These are phyloP conservation scores for Dolichoris vasculosae DNA, from an alignment of 1,140 invertebrate genomes.

Conservation along the genomic window DNA sequence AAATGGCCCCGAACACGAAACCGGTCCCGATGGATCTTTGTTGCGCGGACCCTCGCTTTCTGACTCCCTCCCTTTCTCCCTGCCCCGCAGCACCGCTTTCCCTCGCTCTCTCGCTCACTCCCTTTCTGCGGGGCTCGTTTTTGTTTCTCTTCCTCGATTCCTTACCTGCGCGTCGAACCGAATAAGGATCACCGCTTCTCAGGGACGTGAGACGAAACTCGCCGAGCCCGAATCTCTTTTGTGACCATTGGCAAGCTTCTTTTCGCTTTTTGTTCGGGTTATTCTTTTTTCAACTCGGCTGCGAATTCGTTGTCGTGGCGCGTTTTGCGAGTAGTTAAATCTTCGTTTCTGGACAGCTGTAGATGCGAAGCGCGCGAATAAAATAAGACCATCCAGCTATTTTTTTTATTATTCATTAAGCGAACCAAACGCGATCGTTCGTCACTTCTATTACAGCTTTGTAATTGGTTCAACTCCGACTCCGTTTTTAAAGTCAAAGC, in stretches of 20 bases:
- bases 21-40: constrained; percentile 74
- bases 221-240: neutral
- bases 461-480: no score
- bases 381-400: no score
- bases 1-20: constrained; percentile 61
- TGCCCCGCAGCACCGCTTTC: constrained; percentile 44
- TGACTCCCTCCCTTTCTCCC: neutral
- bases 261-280: neutral
- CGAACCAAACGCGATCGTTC: no score
- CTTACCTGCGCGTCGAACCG: constrained; percentile 46
- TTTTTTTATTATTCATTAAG: no score
- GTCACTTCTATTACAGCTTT: no score
- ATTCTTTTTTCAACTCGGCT: neutral
- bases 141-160: constrained; percentile 37
- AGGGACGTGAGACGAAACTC: constrained; percentile 38
- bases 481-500: no score
- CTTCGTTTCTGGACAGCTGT: no score
- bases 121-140: neutral
- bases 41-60: constrained; percentile 52
- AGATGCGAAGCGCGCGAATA: no score
- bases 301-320: neutral
- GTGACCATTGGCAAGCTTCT: neutral
- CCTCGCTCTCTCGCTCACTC: constrained; percentile 3
- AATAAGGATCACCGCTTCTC: constrained; percentile 45
- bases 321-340: no score